Base-by-base conservation (phyloP, 2,113 vertebrate genomes). In the Halcyon senegalensis region DNA sequence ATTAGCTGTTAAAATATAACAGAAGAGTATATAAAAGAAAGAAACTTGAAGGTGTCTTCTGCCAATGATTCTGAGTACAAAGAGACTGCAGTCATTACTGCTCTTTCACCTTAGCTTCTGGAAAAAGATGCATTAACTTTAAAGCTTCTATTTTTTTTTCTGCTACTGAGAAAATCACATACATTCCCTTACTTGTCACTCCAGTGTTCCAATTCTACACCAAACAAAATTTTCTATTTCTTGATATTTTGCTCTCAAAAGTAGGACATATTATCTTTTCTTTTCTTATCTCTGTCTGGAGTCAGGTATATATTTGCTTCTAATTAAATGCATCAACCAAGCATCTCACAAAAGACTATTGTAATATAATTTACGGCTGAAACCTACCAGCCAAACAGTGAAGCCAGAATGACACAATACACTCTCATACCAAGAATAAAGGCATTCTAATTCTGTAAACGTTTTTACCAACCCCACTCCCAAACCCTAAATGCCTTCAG, bases 301-400 rank as follows among this genome's bases (percentile, higher is more conserved):
- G 92, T 87, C 92, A 93, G 77, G 80, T 96, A 87, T 84, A 7
- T 87, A 92, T 93, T 92, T 92, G 44, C 56, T 94, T 81, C 85
- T 94, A 95, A 96, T 95, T 92, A 93, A 96, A 90, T 66, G 62
- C 62, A 93, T 21, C 70, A 89, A 33, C 56, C 68, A 90, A 90
- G 58, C 60, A 90, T 31, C 77, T 90, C 66, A 87, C 35, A 84
- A 91, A 94, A 92, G 48, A 78, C 53, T 46, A 80, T 3, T 92
- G 53, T 82, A 69, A 79, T 64, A 24, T 21, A 64, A 84, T 82
- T 91, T 87, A 73, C 79, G 95, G 43, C 28, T 87, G 86, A 92
- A 95, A 89, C 41, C 44, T 82, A 84, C 30, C 60, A 87, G 83
- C 25, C 43, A 90, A 87, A 92, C 68, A 84, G 19, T 9, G 66